Conservation (phyloP, 2,888 invertebrate genomes). For the Torymus tubicola region DNA sequence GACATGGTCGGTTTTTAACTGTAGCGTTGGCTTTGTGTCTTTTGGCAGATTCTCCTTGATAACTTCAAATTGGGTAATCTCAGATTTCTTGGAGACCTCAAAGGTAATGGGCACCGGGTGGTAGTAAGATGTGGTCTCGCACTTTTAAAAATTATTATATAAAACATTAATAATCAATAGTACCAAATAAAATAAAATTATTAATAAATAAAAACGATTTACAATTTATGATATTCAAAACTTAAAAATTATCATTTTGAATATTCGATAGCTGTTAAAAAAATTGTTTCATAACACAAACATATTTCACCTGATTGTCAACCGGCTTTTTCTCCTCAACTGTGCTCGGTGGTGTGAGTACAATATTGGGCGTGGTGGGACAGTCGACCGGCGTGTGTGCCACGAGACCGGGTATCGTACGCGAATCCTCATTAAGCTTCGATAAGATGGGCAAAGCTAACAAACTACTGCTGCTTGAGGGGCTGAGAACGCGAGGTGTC, state of each 20-base stretch:
- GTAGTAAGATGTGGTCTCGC: neutral
- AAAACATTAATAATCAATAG: neutral
- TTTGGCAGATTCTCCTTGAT: conserved; percentile 50
- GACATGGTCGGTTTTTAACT: neutral
- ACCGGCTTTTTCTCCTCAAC: neutral
- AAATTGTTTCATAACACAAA: no score
- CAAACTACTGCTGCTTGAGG: conserved; percentile 21
- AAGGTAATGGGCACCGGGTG: neutral
- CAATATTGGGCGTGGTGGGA: conserved; percentile 44
- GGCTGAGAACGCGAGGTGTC: conserved; percentile 43
- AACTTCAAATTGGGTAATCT: conserved; percentile 54
- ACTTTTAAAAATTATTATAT: conserved; percentile 12
- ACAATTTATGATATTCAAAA: no score
- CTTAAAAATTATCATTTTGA: no score
- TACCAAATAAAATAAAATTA: neutral
- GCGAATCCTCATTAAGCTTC: conserved; percentile 44
- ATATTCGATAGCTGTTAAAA: no score
- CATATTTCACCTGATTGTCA: conserved; percentile 11
- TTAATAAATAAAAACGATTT: neutral
- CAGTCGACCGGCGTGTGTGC: conserved; percentile 37
- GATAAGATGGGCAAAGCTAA: neutral
- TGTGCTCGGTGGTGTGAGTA: conserved; percentile 36
- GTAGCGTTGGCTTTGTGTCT: neutral
- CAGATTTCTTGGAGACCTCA: conserved; percentile 20
- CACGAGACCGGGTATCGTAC: conserved; percentile 13